Evolutionary conservation across 2,797 vertebrate genomes (phyloP), one percentile per base, ranked within the genome.

Genomic region (Strix occidentalis): DNA sequence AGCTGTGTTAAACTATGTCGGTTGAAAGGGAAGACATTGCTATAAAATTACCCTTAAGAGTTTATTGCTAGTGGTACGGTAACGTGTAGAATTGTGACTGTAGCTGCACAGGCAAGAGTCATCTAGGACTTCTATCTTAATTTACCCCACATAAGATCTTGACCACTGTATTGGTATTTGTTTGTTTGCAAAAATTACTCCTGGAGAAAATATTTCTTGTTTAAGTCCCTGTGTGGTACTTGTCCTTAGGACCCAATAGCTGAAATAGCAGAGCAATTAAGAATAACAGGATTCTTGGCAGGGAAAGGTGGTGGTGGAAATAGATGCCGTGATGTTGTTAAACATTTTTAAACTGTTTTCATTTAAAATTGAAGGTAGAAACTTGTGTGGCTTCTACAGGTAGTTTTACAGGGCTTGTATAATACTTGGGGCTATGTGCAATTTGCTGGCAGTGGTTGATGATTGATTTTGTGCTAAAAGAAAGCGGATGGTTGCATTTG

Each of bases 391-490:
- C 8, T 95, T 89, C 81, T 80, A 6, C 10, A 35, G 54, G 41
- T 17, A 39, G 45, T 87, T 91, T 84, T 77, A 66, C 13, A 50
- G 61, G 71, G 12, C 81, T 87, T 57, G 21, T 28, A 28, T 81
- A 78, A 78, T 43, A 31, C 63, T 54, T 63, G 56, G 24, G 75
- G 65, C 23, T 91, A 7, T 25, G 37, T 70, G 46, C 46, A 76
- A 33, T 90, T 95, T 90, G 16, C 58, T 92, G 46, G 29, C 60
- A 87, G 57, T 83, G 70, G 76, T 50, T 51, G 43, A 15, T 90
- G 87, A 78, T 88, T 86, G 76, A 91, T 93, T 93, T 81, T 94
- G 74, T 79, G 43, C 58, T 72, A 61, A 74, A 45, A 72, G 35
- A 46, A 88, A 78, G 72, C 51, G 61, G 41, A 54, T 75, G 33